Base-by-base conservation (phyloP, 1,140 invertebrate genomes). In the Philotrypesis tridentata region DNA sequence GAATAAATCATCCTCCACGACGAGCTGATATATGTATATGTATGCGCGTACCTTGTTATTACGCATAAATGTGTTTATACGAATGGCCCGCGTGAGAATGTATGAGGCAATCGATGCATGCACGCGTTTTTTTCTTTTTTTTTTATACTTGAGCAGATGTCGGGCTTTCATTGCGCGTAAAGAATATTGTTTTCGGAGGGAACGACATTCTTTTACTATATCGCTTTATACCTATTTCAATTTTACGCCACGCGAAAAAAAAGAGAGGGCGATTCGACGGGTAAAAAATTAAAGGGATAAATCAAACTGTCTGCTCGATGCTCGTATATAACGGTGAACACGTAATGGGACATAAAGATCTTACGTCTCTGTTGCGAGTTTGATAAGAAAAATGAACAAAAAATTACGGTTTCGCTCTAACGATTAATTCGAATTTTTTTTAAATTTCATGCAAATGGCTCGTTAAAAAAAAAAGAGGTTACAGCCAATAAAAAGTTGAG, bases 401-500 rank as follows among this genome's bases (percentile, higher is more conserved):
- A 21, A 61, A 61, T 9, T 29, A n/a, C n/a, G n/a, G 25, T 78
- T 71, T 60, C 60, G n/a, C 21, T 60, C 70, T 55, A 23, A 71
- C 27, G 67, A 79, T 79, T 70, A 79, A 79, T 78, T 33, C 25
- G 72, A 80, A 43, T 61, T 63, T 80, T 73, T 65, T 43, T 17
- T 27, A 80, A 73, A 65, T 80, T 80, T 40, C 71, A 80, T 68
- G 71, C 55, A 80, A 48, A 73, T 80, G 63, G 40, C 23, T 74
- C 31, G 61, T 74, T 80, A 73, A 33, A 67, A 80, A 80, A 77
- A 79, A 80, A 74, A 65, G 27, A 65, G 61, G 60, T 74, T 65
- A 80, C 71, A 74, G 37, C 33, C 40, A 80, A 80, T 74, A 80
- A 80, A 80, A 80, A 61, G 48, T 74, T 31, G 33, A 43, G 71